Evolutionary conservation across 2,113 vertebrate species (phyloP), one percentile per base, ranked within the genome.

Genomic region (Tupaia tana): DNA sequence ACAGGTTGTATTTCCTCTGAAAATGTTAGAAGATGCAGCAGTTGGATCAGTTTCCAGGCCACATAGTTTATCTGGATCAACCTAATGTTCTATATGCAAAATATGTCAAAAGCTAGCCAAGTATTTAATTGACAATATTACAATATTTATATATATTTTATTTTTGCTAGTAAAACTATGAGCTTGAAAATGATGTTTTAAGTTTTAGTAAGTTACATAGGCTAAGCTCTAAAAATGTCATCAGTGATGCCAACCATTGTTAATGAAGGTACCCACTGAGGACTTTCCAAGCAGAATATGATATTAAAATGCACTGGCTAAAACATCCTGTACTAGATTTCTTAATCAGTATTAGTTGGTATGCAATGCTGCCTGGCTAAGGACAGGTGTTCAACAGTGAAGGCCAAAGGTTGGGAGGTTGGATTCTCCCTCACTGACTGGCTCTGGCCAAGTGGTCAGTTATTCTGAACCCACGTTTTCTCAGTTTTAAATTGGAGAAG

Each of bases 71-170:
- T 91, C 75, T 63, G 27, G 7, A 90, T 81, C 63, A 78, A 27
- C 31, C 58, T 84, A 77, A 82, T 87, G 25, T 67, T 94, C 63
- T 93, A 27, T 87, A 59, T 82, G 27, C 69, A 95, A 91, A 91
- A 66, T 73, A 84, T 67, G 5, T 79, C 14, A 87, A 63, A 90
- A 92, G 29, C 22, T 59, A 96, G 59, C 70, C 86, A 71, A 31
- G 19, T 83, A 64, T 89, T 90, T 86, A 78, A 77, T 80, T 95
- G 74, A 84, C 52, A 97, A 89, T 93, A 75, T 86, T 70, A 64
- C 34, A 61, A n/a, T 91, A 56, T 88, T 85, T 90, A 61, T 4
- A 3, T 58, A 71, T 64, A 56, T 95, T 43, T 24, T n/a, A 94
- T 70, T 95, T 94, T 22, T 92, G 29, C 59, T 71, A 12, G 94